Conservation (phyloP, 2,113 vertebrate genomes). For the Callipepla californica region DNA sequence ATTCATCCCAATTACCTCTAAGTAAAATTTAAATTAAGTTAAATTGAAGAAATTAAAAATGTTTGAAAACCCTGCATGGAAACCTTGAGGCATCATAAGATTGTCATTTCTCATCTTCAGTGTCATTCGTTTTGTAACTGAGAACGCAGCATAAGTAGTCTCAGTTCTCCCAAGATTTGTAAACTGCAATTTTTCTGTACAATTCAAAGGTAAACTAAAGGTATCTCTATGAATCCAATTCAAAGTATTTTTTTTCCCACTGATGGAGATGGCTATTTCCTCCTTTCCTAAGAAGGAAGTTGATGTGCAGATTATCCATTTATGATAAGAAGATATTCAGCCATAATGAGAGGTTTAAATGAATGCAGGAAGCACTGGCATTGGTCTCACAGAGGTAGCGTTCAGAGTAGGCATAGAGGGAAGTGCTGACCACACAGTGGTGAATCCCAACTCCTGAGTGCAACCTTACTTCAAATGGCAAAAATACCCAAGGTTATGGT, state of each 20-base stretch:
- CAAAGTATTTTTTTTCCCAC: neutral
- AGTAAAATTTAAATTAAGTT: conserved; percentile 85
- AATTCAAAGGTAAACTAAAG: neutral
- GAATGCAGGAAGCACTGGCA: neutral
- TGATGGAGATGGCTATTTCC: neutral
- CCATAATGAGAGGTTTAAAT: neutral
- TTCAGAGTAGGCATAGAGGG: neutral
- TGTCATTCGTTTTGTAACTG: conserved; percentile 27
- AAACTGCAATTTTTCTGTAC: conserved; percentile 23
- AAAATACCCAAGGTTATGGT: rapidly evolving
- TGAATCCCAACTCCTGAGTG: neutral
- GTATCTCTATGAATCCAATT: neutral
- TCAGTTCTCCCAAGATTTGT: neutral
- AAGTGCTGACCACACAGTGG: rapidly evolving
- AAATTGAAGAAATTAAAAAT: conserved; percentile 85
- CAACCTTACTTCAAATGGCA: neutral
- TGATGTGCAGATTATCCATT: neutral
- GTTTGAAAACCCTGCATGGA: conserved; percentile 75
- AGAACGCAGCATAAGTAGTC: conserved; percentile 15
- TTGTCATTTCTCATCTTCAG: conserved; percentile 68
- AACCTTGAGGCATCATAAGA: conserved; percentile 75
- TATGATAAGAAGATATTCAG: neutral
- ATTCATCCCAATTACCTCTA: conserved; percentile 84
- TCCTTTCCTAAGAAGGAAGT: neutral
- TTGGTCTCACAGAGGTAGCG: neutral